phyloP scores from a whole-genome alignment of 2,797 vertebrate species.

The Coilia nasus region DNA sequence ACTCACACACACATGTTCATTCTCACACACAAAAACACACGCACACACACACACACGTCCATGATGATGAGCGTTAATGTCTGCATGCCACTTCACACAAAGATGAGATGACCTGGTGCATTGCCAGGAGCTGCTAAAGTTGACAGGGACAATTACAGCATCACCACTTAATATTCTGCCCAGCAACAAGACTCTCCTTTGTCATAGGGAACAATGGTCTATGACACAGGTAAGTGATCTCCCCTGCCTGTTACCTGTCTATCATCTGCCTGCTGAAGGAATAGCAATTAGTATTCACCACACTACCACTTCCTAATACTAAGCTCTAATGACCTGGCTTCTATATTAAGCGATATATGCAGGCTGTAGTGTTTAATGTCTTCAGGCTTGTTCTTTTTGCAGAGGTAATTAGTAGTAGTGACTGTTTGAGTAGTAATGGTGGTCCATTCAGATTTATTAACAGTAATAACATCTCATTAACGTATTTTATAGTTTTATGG shows the following conservation, averaged over 20 bases:
- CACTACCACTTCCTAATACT: not conserved
- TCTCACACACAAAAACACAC: too few relatives aligned
- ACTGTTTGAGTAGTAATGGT: too few relatives aligned
- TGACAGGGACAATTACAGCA: not conserved
- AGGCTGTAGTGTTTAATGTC: too few relatives aligned
- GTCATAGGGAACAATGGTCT: conserved; percentile 46
- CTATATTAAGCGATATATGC: too few relatives aligned
- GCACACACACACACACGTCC: not conserved
- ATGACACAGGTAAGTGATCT: conserved; percentile 47
- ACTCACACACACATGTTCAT: too few relatives aligned
- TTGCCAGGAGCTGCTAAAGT: not conserved
- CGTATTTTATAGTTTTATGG: too few relatives aligned
- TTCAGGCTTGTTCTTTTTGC: too few relatives aligned
- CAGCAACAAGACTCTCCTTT: not conserved
- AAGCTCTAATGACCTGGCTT: too few relatives aligned
- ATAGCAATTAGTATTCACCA: conserved; percentile 35
- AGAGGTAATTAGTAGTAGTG: too few relatives aligned
- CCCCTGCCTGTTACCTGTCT: conserved; percentile 45
- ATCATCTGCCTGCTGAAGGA: conserved; percentile 36
- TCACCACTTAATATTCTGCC: conserved; percentile 41
- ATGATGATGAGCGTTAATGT: not conserved
- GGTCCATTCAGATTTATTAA: too few relatives aligned
- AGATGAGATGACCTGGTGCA: not conserved
- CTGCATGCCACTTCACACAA: not conserved
- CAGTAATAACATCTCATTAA: too few relatives aligned